Conservation (phyloP, 2,888 invertebrate genomes). For the Falcaria lacertinaria region DNA sequence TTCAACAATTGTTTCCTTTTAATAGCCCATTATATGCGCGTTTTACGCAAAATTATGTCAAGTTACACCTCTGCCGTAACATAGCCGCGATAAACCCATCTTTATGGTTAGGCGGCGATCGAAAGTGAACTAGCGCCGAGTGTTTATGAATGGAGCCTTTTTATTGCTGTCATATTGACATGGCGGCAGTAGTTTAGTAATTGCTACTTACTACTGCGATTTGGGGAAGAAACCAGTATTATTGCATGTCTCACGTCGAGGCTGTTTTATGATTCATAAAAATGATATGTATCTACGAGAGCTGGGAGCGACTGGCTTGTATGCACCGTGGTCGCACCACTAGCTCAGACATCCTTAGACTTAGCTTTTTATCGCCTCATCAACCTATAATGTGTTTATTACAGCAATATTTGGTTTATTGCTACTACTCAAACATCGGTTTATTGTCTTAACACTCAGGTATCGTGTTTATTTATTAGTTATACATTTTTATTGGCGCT, state of each 20-base stretch:
- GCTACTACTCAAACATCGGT: conserved; percentile 71
- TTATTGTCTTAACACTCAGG: conserved; percentile 77
- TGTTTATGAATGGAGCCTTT: conserved; percentile 74
- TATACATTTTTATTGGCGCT: conserved; percentile 79
- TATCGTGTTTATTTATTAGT: conserved; percentile 80
- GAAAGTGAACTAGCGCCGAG: conserved; percentile 64
- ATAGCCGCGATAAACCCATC: conserved; percentile 74
- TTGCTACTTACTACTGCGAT: conserved; percentile 66
- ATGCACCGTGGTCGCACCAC: conserved; percentile 30
- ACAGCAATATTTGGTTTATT: conserved; percentile 78
- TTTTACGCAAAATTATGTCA: conserved; percentile 79
- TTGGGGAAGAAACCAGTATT: conserved; percentile 68
- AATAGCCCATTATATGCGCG: conserved; percentile 77
- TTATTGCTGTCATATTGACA: conserved; percentile 75
- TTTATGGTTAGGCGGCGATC: conserved; percentile 72
- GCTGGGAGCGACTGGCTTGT: conserved; percentile 26
- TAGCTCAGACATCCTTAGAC: conserved; percentile 24
- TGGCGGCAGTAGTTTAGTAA: conserved; percentile 65
- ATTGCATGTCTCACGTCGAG: conserved; percentile 64
- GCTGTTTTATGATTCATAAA: conserved; percentile 74
- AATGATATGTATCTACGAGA: conserved; percentile 64
- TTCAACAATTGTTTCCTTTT: conserved; percentile 79
- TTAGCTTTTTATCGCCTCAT: conserved; percentile 67
- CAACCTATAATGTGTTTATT: conserved; percentile 76
- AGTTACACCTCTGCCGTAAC: conserved; percentile 76